Base-by-base conservation (phyloP, 2,113 vertebrate species). In the Tinamus guttatus region DNA sequence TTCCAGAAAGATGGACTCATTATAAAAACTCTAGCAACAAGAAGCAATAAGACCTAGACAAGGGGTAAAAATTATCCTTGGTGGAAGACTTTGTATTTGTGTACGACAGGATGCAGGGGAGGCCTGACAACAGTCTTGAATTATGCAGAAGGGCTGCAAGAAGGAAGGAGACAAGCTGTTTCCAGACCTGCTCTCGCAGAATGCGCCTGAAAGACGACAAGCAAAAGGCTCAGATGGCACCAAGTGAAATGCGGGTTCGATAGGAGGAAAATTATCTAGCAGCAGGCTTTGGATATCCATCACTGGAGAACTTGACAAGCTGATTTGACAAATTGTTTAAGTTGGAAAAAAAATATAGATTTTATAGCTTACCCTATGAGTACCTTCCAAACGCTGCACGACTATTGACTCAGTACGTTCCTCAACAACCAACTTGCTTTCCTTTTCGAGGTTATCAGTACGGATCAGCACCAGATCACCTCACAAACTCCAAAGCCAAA, bases 81-180 rank as follows among this genome's bases (percentile, higher is more conserved):
- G 45, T 60, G 77, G 65, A 92, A 91, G 21, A 45, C 40, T 95
- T 36, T 79, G 34, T 25, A 45, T 76, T 83, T 79, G 63, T 43
- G 54, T 73, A 36, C 54, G 34, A 60, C 63, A 87, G 41, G 69
- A 67, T 49, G 69, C 60, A 78, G 62, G 52, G 87, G 51, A 84
- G 65, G 92, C 62, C 32, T 30, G 75, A 94, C 56, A 84, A 95
- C 64, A 28, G 59, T 62, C 62, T 81, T 85, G 51, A 85, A 87
- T 75, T 75, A 89, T 13, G 56, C 45, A 54, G 36, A 87, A 76
- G 32, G 64, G 43, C 70, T 79, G 65, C 70, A 82, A 75, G 52
- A 77, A 65, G 79, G 62, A 80, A 71, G 49, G 58, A 70, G 76
- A 83, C 43, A 82, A 65, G 34, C 43, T 21, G 43, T 16, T 80